Conservation (phyloP, 1,140 invertebrate species). For the Acromyrmex heyeri region DNA sequence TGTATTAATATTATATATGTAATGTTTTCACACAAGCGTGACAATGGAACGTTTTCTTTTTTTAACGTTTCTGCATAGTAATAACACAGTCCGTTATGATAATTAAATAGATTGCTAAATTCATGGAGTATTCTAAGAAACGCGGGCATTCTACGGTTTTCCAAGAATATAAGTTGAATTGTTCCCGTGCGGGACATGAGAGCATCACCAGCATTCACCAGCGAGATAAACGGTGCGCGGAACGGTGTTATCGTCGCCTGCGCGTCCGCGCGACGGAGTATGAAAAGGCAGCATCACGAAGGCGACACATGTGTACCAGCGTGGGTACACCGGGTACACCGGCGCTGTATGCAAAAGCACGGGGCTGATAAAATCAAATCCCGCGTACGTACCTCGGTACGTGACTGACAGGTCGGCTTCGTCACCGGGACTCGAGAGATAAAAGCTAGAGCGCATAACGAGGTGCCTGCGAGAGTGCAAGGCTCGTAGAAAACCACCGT, state of each 20-base stretch:
- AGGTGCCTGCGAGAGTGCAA: slow-evolving; percentile 74
- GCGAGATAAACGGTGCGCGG: slow-evolving; percentile 48
- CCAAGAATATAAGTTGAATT: slow-evolving; percentile 25
- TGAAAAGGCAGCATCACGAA: slow-evolving; percentile 64
- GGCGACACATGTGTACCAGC: slow-evolving; percentile 80
- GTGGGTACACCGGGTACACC: slow-evolving; percentile 68
- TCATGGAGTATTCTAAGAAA: not conserved
- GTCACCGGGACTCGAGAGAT: slow-evolving; percentile 80
- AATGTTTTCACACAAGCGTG: not conserved
- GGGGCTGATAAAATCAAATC: slow-evolving; percentile 80
- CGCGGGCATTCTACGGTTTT: not conserved
- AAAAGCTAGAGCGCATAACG: slow-evolving; percentile 80
- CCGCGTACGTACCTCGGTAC: slow-evolving; percentile 73
- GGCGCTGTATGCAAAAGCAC: slow-evolving; percentile 65
- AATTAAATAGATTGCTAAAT: slow-evolving; percentile 19
- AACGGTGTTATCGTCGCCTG: slow-evolving; percentile 54
- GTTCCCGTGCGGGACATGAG: slow-evolving; percentile 15
- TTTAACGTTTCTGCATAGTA: not conserved
- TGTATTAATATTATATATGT: too few relatives aligned
- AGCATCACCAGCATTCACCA: slow-evolving; percentile 1
- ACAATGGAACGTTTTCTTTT: not conserved
- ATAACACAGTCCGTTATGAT: not conserved
- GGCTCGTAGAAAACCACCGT: not conserved
- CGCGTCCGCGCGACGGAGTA: slow-evolving; percentile 20
- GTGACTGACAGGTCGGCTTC: slow-evolving; percentile 80